These are phyloP conservation scores for Geococcyx californianus DNA, from an alignment of 2,113 vertebrate genomes.

Conservation along the genomic window DNA sequence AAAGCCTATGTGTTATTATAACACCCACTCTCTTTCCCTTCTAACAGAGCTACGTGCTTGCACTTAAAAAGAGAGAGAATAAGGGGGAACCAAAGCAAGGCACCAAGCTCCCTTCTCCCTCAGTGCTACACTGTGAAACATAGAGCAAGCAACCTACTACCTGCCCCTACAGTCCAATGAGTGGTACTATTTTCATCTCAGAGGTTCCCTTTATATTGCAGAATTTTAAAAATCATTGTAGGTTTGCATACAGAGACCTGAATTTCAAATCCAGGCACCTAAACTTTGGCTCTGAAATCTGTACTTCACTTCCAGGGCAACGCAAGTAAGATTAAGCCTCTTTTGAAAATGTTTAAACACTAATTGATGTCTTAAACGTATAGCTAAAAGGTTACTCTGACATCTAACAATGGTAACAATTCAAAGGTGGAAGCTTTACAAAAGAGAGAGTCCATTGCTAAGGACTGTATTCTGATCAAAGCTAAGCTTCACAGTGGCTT, in stretches of 20 bases:
- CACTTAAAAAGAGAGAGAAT: background rate
- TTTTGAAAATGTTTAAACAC: background rate
- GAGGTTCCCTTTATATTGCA: background rate
- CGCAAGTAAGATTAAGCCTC: background rate
- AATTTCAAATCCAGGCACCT: background rate
- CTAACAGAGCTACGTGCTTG: conserved; percentile 15
- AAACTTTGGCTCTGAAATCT: background rate
- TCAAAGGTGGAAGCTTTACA: background rate
- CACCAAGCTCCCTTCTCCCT: background rate
- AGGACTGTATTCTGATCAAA: background rate
- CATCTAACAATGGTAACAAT: background rate
- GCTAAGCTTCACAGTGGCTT: background rate
- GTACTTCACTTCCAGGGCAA: background rate
- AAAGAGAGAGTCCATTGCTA: background rate
- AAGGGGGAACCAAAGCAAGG: background rate
- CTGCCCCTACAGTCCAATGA: background rate
- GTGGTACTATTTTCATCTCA: background rate
- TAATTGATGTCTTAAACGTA: background rate
- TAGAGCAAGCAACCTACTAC: background rate
- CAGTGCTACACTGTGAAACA: background rate
- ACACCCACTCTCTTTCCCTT: conserved; percentile 53
- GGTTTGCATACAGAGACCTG: background rate
- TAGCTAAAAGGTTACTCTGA: background rate
- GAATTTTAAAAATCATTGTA: background rate
- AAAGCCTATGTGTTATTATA: conserved; percentile 62